A percentile compares a stretch with the other conserved stretches of the same genome.
Conservation (phyloP, 2,888 invertebrate species). For the Campopleginae sp. region DNA sequence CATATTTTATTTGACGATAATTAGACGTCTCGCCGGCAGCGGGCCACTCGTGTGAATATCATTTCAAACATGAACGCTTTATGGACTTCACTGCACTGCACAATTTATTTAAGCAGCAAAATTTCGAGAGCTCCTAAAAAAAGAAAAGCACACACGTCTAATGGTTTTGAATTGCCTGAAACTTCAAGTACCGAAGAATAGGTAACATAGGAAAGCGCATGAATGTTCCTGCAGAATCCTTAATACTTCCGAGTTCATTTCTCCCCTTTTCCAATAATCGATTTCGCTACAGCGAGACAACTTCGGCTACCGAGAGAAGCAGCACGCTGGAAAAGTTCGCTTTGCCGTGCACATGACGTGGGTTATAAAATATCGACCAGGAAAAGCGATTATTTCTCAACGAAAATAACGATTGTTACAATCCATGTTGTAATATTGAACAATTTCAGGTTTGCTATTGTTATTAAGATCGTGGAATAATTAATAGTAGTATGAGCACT, state of each 20-base stretch:
- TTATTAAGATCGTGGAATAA: constrained; percentile 11
- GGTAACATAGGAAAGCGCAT: not conserved
- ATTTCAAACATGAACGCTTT: not conserved
- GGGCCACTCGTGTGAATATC: not conserved
- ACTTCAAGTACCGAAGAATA: constrained; percentile 5
- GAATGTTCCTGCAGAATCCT: not conserved
- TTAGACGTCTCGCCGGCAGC: not conserved
- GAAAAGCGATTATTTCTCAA: not conserved
- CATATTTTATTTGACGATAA: not conserved
- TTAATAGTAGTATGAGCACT: not conserved
- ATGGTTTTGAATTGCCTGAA: constrained; percentile 22
- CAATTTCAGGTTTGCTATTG: constrained; percentile 26
- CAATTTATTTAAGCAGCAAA: not conserved
- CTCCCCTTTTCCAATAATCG: constrained; percentile 53
- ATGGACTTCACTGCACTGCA: not conserved
- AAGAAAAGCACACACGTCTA: not conserved
- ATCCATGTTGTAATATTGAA: not conserved
- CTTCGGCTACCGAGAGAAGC: constrained; percentile 12
- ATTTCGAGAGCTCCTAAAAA: constrained; percentile 7
- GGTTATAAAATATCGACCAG: not conserved
- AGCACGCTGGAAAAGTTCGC: constrained; percentile 16
- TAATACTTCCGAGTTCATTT: constrained; percentile 31
- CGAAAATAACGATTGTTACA: constrained; percentile 4
- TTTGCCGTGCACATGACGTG: not conserved
- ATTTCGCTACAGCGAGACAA: constrained; percentile 38